Conservation (phyloP, 2,888 invertebrate genomes). For the Caenorhabditis sp. region DNA sequence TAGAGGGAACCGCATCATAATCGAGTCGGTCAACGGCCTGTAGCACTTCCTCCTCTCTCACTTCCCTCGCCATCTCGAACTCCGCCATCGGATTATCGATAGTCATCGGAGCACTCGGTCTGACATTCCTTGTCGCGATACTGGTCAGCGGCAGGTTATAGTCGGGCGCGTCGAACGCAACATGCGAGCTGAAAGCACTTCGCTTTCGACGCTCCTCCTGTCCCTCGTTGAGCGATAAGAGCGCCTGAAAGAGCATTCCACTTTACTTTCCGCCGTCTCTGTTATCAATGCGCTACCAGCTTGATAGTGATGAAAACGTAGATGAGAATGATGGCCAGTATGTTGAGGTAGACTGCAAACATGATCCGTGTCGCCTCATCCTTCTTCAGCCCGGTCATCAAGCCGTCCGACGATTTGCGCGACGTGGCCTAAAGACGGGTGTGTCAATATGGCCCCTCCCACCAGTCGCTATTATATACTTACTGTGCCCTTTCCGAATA, state of each 20-base stretch:
- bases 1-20: slow-evolving; percentile 23
- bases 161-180: slow-evolving; percentile 36
- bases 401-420: slow-evolving; percentile 32
- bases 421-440: slow-evolving; percentile 32
- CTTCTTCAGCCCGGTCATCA: slow-evolving; percentile 37
- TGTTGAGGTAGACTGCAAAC: slow-evolving; percentile 46
- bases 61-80: slow-evolving; percentile 34
- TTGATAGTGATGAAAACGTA: slow-evolving; percentile 42
- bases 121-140: slow-evolving; percentile 19
- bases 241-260: slow-evolving; percentile 17
- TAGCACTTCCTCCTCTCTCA: slow-evolving; percentile 13
- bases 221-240: slow-evolving; percentile 39
- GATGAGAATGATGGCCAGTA: slow-evolving; percentile 31
- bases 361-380: slow-evolving; percentile 34
- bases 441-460: slow-evolving; percentile 28
- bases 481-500: slow-evolving; percentile 40
- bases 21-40: slow-evolving; percentile 13
- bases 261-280: too few relatives aligned
- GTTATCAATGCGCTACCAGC: slow-evolving; percentile 21
- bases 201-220: slow-evolving; percentile 18
- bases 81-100: slow-evolving; percentile 20
- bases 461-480: slow-evolving; percentile 11
- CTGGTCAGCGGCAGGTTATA: slow-evolving; percentile 37
- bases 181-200: slow-evolving; percentile 36
- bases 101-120: slow-evolving; percentile 8